Conservation (phyloP, 2,113 vertebrate species). For the Hippopotamus amphibius region DNA sequence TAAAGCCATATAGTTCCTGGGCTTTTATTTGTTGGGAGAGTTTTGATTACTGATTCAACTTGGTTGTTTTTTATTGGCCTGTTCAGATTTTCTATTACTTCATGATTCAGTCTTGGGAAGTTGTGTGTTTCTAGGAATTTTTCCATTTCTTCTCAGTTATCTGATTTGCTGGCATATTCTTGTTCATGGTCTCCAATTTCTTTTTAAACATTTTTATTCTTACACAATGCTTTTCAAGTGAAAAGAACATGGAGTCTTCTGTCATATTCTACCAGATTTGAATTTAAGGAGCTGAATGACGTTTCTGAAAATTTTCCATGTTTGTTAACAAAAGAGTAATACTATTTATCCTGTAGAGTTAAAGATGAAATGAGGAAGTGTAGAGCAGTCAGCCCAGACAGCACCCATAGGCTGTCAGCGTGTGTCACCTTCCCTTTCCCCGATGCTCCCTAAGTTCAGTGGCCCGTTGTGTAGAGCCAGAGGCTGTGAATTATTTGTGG, state of each 20-base stretch:
- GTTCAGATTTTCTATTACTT: not conserved
- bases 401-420: not conserved
- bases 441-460: not conserved
- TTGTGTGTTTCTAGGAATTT: not conserved
- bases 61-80: not conserved
- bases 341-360: not conserved
- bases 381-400: not conserved
- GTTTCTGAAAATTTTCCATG: not conserved
- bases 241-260: not conserved
- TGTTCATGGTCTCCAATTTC: not conserved
- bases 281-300: not conserved
- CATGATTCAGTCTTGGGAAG: not conserved
- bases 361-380: not conserved
- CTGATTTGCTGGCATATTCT: not conserved
- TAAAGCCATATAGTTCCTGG: not conserved
- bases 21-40: conserved; percentile 17
- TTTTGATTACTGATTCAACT: not conserved
- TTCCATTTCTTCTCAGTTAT: not conserved
- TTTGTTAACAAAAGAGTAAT: conserved; percentile 5
- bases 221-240: not conserved
- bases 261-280: not conserved
- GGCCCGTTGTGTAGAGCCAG: not conserved
- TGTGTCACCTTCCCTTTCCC: not conserved
- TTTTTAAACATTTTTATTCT: not conserved
- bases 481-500: not conserved